A percentile compares a stretch with the other conserved stretches of the same genome.
Evolutionary conservation across 2,888 invertebrate genomes (phyloP).

Genomic region (Drosophila glabriapex): DNA sequence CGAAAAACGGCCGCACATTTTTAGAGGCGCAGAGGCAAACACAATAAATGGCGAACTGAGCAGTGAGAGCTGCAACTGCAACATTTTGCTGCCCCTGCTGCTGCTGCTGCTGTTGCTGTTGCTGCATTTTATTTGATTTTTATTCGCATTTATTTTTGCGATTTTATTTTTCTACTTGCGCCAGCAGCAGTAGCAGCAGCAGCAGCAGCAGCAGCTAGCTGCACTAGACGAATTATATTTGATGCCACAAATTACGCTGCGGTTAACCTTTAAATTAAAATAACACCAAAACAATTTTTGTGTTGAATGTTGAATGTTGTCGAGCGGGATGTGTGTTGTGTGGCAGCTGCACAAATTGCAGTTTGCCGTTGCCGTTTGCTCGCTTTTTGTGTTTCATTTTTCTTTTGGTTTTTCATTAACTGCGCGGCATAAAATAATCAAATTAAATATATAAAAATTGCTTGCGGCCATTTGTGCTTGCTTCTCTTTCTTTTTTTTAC

Average conservation of each 20-base stretch:
- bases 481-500: conserved; percentile 19
- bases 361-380: conserved; percentile 49
- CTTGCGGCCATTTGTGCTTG: conserved; percentile 34
- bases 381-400: conserved; percentile 25
- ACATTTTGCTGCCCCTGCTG: conserved; percentile 1
- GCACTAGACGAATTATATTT: conserved; percentile 81
- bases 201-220: conserved; percentile 8
- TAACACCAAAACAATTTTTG: conserved; percentile 81
- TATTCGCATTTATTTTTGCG: conserved; percentile 29
- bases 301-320: conserved; percentile 58
- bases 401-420: conserved; percentile 57
- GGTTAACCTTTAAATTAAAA: conserved; percentile 84
- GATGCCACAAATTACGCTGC: conserved; percentile 82
- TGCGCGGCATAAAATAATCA: conserved; percentile 82
- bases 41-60: conserved; percentile 49
- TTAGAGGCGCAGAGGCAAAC: conserved; percentile 32
- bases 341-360: conserved; percentile 76
- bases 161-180: conserved; percentile 25
- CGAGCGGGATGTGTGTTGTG: conserved; percentile 23
- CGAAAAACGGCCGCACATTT: conserved; percentile 49
- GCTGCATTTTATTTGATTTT: conserved; percentile 42
- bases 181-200: neutral
- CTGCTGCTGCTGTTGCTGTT: neutral
- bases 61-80: conserved; percentile 23
- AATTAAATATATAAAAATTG: conserved; percentile 67